A percentile compares a stretch with the other conserved stretches of the same genome.
phyloP scores from a whole-genome alignment of 2,888 invertebrate species.

The Athalia rosae region DNA sequence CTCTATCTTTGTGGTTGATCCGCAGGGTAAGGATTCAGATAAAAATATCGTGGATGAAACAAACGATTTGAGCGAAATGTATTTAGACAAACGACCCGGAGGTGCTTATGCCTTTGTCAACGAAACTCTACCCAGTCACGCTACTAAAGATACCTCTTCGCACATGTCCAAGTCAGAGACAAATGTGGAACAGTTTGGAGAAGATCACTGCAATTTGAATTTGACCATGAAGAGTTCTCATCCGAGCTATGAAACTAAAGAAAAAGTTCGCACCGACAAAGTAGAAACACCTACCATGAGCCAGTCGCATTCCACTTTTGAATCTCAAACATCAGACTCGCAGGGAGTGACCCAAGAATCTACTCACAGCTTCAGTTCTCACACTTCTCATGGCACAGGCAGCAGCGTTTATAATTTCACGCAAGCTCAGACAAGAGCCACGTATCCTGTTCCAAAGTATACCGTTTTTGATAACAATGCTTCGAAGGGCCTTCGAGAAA shows the following conservation, averaged over 20 bases:
- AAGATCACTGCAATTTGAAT: conserved; percentile 29
- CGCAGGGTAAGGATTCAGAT: conserved; percentile 48
- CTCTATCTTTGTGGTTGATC: conserved; percentile 44
- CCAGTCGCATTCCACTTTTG: not conserved
- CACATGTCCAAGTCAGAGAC: conserved; percentile 22
- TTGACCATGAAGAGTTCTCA: conserved; percentile 39
- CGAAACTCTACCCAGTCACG: conserved; percentile 48
- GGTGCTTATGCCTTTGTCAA: conserved; percentile 53
- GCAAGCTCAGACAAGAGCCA: conserved; percentile 1
- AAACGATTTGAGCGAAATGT: conserved; percentile 24
- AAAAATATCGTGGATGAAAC: conserved; percentile 26
- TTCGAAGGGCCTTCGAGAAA: conserved; percentile 54
- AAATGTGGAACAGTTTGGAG: not conserved
- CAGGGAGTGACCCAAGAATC: conserved; percentile 46
- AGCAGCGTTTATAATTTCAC: conserved; percentile 15
- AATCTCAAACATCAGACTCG: conserved; percentile 7
- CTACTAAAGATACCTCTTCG: not conserved
- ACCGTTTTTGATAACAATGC: conserved; percentile 51
- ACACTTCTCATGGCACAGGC: conserved; percentile 40
- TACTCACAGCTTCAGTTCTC: conserved; percentile 52
- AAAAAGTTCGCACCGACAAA: conserved; percentile 6
- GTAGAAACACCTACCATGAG: not conserved
- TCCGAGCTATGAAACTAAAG: conserved; percentile 37
- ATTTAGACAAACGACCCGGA: conserved; percentile 51
- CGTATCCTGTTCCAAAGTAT: conserved; percentile 26